Percentiles rank a stretch among this genome's conserved stretches.
Conservation (phyloP, 2,888 invertebrate species). For the Seira musarum region DNA sequence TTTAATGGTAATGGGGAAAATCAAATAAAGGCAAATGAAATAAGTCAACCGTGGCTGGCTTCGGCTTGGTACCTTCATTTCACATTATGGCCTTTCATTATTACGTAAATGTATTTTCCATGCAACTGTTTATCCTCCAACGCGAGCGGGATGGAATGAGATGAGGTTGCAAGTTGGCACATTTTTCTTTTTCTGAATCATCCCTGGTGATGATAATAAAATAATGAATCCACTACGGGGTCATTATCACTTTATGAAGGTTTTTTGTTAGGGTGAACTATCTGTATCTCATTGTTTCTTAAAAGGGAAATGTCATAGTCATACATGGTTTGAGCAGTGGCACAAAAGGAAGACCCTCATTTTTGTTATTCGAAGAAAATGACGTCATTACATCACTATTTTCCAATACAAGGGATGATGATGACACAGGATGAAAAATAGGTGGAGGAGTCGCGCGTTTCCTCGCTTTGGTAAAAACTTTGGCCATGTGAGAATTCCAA, state of each 20-base stretch:
- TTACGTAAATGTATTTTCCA: not conserved
- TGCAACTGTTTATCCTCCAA: not conserved
- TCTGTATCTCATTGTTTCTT: too few species aligned
- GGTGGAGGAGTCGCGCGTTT: too few species aligned
- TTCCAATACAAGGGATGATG: not conserved
- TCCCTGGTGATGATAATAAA: conserved; percentile 48
- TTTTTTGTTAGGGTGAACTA: not conserved
- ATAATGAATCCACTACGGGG: conserved; percentile 55
- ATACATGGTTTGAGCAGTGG: too few species aligned
- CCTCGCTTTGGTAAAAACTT: too few species aligned
- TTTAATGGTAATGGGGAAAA: conserved; percentile 43
- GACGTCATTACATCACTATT: conserved; percentile 33
- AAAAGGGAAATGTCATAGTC: not conserved
- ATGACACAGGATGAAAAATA: not conserved
- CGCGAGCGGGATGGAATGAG: conserved; percentile 3
- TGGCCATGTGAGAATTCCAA: not conserved
- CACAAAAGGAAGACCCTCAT: too few species aligned
- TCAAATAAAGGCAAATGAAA: conserved; percentile 48
- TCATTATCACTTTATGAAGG: conserved; percentile 57
- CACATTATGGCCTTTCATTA: not conserved
- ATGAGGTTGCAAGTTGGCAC: conserved; percentile 40
- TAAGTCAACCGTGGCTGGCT: conserved; percentile 14
- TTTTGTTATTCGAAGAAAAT: too few species aligned
- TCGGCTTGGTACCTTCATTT: not conserved
- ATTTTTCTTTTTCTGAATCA: conserved; percentile 33